Evolutionary conservation across 2,888 invertebrate genomes (phyloP).

Genomic region (Cartodere bifasciata): DNA sequence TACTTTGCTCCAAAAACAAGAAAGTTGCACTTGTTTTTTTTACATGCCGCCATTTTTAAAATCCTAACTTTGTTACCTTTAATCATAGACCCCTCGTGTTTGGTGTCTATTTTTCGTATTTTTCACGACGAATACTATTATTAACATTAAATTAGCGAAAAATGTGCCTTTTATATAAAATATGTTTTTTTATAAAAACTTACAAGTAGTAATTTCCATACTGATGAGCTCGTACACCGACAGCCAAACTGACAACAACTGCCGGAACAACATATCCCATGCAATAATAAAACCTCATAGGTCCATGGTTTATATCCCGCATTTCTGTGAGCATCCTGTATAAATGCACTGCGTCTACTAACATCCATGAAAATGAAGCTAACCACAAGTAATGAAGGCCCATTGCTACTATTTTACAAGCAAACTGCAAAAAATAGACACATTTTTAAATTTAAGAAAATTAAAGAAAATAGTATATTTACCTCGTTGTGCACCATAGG

Average conservation of each 20-base stretch:
- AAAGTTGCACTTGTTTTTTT: too few species aligned
- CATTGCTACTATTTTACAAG: conserved; percentile 82
- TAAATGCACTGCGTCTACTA: conserved; percentile 84
- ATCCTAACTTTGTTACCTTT: too few species aligned
- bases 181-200: too few species aligned
- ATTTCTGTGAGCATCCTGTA: conserved; percentile 91
- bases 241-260: conserved; percentile 78
- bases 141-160: too few species aligned
- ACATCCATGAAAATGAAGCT: conserved; percentile 80
- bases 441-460: neutral
- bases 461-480: conserved; percentile 19
- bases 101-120: too few species aligned
- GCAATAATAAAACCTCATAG: conserved; percentile 83
- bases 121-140: too few species aligned
- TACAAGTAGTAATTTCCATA: conserved; percentile 91
- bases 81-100: too few species aligned
- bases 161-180: too few species aligned
- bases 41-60: too few species aligned
- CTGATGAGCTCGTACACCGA: conserved; percentile 86
- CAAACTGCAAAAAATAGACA: conserved; percentile 42
- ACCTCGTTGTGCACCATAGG: conserved; percentile 76
- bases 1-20: too few species aligned
- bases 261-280: conserved; percentile 89
- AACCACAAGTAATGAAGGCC: conserved; percentile 89
- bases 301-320: conserved; percentile 91